Evolutionary conservation across 2,888 invertebrate species (phyloP).

Genomic region (Caenorhabditis panamensis): DNA sequence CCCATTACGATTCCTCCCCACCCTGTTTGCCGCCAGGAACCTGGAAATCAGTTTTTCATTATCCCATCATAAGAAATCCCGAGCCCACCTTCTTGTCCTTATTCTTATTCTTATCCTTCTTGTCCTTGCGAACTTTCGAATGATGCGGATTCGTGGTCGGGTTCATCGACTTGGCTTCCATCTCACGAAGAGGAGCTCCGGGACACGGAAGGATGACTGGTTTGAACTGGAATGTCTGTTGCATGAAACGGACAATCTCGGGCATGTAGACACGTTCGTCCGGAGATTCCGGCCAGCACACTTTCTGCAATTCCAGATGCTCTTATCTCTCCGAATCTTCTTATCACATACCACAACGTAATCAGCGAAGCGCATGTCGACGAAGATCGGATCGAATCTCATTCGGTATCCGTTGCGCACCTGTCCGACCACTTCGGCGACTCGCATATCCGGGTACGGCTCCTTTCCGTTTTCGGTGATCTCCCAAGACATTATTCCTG

Average conservation of each 20-base stretch:
- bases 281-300: constrained; percentile 57
- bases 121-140: constrained; percentile 34
- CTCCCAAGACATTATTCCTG: constrained; percentile 69
- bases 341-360: constrained; percentile 45
- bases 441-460: constrained; percentile 73
- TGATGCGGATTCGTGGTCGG: not conserved
- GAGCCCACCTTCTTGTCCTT: not conserved
- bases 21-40: too few species aligned
- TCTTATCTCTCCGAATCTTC: too few species aligned
- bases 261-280: constrained; percentile 53
- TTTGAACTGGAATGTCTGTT: constrained; percentile 41
- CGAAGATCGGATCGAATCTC: constrained; percentile 34
- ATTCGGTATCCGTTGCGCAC: constrained; percentile 51
- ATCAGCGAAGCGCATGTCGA: constrained; percentile 37
- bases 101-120: constrained; percentile 34
- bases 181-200: not conserved
- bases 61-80: too few species aligned
- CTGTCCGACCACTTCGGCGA: constrained; percentile 63
- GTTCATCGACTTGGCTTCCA: constrained; percentile 30
- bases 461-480: constrained; percentile 68
- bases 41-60: too few species aligned
- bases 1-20: too few species aligned
- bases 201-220: constrained; percentile 51
- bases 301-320: constrained; percentile 54
- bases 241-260: constrained; percentile 46